Evolutionary conservation across 2,888 invertebrate genomes (phyloP), one percentile per base, ranked within the genome.

Genomic region (Coronaproctus castanopsis): DNA sequence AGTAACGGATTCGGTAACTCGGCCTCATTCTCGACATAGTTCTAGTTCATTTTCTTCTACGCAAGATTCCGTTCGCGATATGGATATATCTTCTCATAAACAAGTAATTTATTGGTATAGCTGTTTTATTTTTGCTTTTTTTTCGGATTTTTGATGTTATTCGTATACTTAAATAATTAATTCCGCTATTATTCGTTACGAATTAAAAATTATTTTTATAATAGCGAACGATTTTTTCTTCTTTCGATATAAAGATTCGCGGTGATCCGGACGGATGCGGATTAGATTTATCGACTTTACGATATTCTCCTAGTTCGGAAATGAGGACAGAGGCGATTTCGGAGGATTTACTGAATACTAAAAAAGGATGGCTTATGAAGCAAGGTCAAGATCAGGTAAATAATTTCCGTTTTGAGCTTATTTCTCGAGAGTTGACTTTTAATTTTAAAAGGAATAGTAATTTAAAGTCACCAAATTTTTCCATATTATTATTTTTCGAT

Each of bases 311-410:
- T 10, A 73, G 67, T 66, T 75, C 65, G 70, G 80, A 79, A 62
- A 74, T 83, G 61, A 72, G 84, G 62, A 81, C 82, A 2, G 81
- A 82, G 67, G 72, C 85, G 24, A 83, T 85, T 3, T 81, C 84
- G 0, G 87, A 87, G 69, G 82, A 87, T 67, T 75, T 87, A 51
- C 74, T 88, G 56, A 87, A 89, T 70, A 82, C 88, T 65, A 85
- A 92, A 72, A 92, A 92, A 68, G 93, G 93, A 18, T 93, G 92
- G 92, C 77, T 92, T 23, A 85, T 90, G 77, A 82, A 87, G 66
- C 81, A 83, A 67, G 82, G 82, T 2, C 73, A 75, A 64, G 77
- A 75, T 65, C 75, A 75, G 70, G 76, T 76, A 67, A 65, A 65
- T 57, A 23, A 59, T 5, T 50, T 18, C 24, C 10, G 8, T n/a